Conservation (phyloP, 2,888 invertebrate species). For the Dioctria rufipes region DNA sequence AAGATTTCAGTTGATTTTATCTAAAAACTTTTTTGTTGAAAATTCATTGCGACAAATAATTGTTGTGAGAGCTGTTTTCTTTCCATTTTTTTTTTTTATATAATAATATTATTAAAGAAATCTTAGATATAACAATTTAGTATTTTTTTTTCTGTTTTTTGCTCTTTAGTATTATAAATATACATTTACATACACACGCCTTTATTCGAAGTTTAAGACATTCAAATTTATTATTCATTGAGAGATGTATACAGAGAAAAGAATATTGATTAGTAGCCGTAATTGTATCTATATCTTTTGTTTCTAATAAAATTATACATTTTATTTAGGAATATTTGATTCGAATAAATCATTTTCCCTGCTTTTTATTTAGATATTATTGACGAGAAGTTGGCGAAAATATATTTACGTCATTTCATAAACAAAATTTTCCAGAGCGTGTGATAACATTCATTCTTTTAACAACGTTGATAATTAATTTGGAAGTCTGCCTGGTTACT, state of each 20-base stretch:
- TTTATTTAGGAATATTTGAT: constrained; percentile 39
- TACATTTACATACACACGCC: constrained; percentile 22
- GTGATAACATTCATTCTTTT: no score
- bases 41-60: neutral
- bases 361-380: no score
- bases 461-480: no score
- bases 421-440: no score
- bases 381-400: no score
- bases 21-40: constrained; percentile 7
- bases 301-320: constrained; percentile 50
- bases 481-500: no score
- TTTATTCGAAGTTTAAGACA: constrained; percentile 40
- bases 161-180: constrained; percentile 31
- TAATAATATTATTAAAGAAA: neutral
- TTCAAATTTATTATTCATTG: constrained; percentile 37
- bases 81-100: no score
- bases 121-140: constrained; percentile 40
- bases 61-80: constrained; percentile 12
- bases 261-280: neutral
- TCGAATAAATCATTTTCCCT: constrained; percentile 24
- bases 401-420: no score
- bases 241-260: constrained; percentile 18
- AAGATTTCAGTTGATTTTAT: constrained; percentile 29
- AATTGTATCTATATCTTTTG: constrained; percentile 39
- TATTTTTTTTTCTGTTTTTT: constrained; percentile 32